Evolutionary conservation across 2,113 vertebrate species (phyloP).

Genomic region (Ctenodactylus gundi): DNA sequence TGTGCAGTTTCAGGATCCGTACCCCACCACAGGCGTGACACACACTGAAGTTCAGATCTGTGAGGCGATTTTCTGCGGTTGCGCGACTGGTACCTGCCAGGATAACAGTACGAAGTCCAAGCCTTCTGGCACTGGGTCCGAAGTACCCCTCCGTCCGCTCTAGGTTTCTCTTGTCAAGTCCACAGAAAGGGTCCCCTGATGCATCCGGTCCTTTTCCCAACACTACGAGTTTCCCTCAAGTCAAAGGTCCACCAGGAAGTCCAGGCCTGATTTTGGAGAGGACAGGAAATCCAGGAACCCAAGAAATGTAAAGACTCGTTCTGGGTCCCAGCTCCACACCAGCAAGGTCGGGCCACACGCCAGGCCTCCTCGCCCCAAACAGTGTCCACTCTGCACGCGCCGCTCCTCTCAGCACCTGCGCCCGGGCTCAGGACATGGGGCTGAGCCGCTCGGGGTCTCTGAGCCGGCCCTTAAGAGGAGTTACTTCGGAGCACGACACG

Average conservation of each 20-base stretch:
- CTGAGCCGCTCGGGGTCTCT: too few relatives aligned
- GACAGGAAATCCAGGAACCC: fast-evolving
- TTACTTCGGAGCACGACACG: not conserved
- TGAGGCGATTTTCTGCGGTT: fast-evolving
- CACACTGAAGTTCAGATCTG: not conserved
- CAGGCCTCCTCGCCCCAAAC: fast-evolving
- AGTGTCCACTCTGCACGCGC: not conserved
- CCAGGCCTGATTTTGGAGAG: fast-evolving
- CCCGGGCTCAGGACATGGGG: not conserved
- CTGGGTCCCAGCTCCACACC: not conserved
- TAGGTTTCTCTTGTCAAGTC: too few relatives aligned
- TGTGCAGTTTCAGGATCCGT: fast-evolving
- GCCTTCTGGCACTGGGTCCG: not conserved
- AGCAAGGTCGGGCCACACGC: not conserved
- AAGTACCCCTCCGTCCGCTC: fast-evolving
- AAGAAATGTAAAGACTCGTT: not conserved
- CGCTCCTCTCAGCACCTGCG: fast-evolving
- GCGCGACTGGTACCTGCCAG: fast-evolving
- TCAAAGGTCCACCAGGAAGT: too few relatives aligned
- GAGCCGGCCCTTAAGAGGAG: fast-evolving
- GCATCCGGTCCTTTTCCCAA: fast-evolving
- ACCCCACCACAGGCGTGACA: not conserved
- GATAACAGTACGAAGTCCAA: not conserved
- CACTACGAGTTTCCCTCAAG: not conserved
- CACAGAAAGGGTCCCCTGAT: fast-evolving